Base-by-base conservation (phyloP, 2,797 vertebrate genomes). In the Eutrigla gurnardus region DNA sequence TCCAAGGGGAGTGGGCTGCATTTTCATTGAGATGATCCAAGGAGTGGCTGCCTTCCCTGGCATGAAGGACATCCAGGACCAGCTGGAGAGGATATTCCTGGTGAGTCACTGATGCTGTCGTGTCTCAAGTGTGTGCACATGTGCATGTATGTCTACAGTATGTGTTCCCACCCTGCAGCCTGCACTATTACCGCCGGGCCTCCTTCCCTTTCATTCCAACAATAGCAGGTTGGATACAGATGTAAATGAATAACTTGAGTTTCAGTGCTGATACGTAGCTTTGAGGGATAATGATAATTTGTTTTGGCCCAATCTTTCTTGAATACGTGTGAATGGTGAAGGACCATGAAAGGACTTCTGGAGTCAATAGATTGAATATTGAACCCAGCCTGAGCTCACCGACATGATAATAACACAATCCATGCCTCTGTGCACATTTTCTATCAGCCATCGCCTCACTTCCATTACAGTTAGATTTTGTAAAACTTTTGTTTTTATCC, bases 21-120 rank as follows among this genome's bases (percentile, higher is more conserved):
- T 99, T 91, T 98, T 98, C 87, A 94, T 99, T 58, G 98, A 99
- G 93, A 99, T 99, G 98, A 98, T 98, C 88, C 98, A 99, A 93
- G 98, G 98, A 65, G 96, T 97, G 14, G 97, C 98, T 89, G 97
- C 97, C 70, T 99, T 99, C 93, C 97, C 98, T 32, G 97, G 98
- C 91, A 98, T 99, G 96, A 99, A 98, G 94, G 97, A 99, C 90
- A 97, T 98, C 86, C 97, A 99, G 82, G 98, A 99, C 91, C 98
- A 99, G 88, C 96, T 99, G 86, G 98, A 99, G 93, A 95, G 97
- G 84, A 99, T 99, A 95, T 99, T 99, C 92, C 93, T 99, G 96
- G 98, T 99, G 89, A 96, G 96, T 89, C 17, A 4, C 32, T n/a
- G 64, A 57, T 69, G 32, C 65, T 63, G n/a, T 32, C 5, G 17